These are phyloP conservation scores for Thymelicus lineola DNA, from an alignment of 2,888 invertebrate species.

Conservation along the genomic window DNA sequence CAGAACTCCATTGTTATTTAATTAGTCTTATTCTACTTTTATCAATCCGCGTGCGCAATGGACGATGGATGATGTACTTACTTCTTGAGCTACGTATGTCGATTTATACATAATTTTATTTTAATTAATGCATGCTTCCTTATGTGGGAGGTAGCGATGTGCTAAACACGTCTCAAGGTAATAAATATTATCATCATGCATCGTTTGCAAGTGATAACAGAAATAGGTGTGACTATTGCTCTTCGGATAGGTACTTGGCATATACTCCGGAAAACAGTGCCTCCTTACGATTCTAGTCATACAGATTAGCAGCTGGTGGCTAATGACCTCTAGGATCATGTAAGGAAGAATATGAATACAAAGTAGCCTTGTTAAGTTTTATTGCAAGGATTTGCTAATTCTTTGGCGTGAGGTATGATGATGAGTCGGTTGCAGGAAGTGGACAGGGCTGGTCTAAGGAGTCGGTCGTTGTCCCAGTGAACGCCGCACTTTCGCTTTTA, in stretches of 20 bases:
- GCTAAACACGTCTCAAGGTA: not conserved
- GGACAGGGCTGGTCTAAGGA: conserved; percentile 68
- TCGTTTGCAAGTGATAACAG: not conserved
- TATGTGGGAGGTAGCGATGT: not conserved
- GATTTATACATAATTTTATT: not conserved
- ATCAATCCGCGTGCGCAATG: too few relatives aligned
- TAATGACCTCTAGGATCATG: conserved; percentile 13
- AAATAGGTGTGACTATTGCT: not conserved
- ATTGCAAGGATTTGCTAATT: conserved; percentile 27
- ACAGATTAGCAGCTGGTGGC: conserved; percentile 12
- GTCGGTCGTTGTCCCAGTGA: conserved; percentile 83
- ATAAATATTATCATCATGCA: not conserved
- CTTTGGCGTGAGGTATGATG: conserved; percentile 57
- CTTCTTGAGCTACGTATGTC: not conserved
- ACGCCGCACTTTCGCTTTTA: conserved; percentile 83
- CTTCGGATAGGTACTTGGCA: not conserved
- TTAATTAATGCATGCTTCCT: not conserved
- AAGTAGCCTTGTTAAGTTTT: conserved; percentile 5
- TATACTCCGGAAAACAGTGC: conserved; percentile 7
- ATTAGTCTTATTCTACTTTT: too few relatives aligned
- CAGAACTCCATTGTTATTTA: too few relatives aligned
- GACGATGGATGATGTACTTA: not conserved
- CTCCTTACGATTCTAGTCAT: conserved; percentile 9
- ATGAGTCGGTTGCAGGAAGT: conserved; percentile 67
- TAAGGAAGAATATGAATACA: conserved; percentile 6